These are phyloP conservation scores for Epizoanthus illoricatus DNA, from an alignment of 92 coral and sea anemone genomes.

Conservation along the genomic window DNA sequence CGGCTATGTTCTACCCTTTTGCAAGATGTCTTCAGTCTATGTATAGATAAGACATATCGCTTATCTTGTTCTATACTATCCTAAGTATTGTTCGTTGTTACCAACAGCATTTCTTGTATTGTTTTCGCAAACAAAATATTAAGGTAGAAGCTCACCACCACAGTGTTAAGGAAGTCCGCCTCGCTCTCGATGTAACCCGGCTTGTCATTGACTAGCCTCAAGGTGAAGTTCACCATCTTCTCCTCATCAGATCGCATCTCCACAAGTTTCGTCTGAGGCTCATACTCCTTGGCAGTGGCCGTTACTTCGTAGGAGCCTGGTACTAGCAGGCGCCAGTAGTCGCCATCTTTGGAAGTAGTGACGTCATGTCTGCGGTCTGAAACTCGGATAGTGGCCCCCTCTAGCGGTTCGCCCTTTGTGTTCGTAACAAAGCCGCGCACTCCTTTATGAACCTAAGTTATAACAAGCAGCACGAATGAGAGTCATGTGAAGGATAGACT, in stretches of 20 bases:
- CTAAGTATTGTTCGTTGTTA: too few relatives aligned
- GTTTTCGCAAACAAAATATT: too few relatives aligned
- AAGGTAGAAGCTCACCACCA: conserved; percentile 50
- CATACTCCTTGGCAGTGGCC: conserved; percentile 79
- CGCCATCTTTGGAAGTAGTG: conserved; percentile 92
- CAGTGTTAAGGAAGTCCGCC: conserved; percentile 61
- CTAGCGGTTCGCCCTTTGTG: conserved; percentile 74
- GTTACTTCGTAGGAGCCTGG: conserved; percentile 99
- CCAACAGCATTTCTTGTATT: too few relatives aligned
- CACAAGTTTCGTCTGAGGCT: conserved; percentile 85
- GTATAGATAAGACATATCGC: too few relatives aligned
- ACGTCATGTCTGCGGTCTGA: conserved; percentile 98
- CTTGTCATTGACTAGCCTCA: conserved; percentile 66
- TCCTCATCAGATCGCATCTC: conserved; percentile 70
- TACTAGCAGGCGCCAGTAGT: conserved; percentile 97
- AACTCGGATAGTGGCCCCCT: conserved; percentile 78
- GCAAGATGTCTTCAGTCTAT: too few relatives aligned
- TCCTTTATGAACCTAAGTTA: conserved; percentile 82
- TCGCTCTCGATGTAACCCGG: conserved; percentile 47
- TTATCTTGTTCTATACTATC: too few relatives aligned
- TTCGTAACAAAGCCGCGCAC: conserved; percentile 87
- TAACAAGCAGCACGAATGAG: neutral
- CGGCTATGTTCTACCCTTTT: too few relatives aligned
- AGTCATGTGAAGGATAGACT: neutral
- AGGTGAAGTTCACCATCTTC: conserved; percentile 66